A percentile compares a stretch with the other conserved stretches of the same genome.
These are phyloP conservation scores for Triplophysa siluroides DNA, from an alignment of 2,113 vertebrate species.

Conservation along the genomic window DNA sequence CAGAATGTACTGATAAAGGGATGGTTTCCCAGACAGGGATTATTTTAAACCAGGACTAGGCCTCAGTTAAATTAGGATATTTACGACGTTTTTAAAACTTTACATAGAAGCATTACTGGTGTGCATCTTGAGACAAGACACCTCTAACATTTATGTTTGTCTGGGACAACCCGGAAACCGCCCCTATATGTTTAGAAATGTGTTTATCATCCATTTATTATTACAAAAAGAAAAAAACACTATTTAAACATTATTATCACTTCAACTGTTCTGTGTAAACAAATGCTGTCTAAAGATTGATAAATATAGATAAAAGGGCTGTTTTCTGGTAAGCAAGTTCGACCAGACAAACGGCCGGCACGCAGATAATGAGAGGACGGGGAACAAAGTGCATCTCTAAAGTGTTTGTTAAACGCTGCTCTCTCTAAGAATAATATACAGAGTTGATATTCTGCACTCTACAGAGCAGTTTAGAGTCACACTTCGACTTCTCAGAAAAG, in stretches of 20 bases:
- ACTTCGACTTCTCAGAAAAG: not conserved
- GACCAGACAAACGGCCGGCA: constrained; percentile 4
- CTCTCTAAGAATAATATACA: constrained; percentile 3
- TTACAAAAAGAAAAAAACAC: not conserved
- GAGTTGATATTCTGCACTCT: not conserved
- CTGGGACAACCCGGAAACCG: too few species aligned
- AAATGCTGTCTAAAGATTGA: not conserved
- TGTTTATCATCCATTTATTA: too few species aligned
- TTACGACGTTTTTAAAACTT: too few species aligned
- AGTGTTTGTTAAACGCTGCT: not conserved
- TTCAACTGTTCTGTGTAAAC: not conserved
- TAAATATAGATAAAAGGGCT: not conserved
- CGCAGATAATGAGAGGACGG: constrained; percentile 16
- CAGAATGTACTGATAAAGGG: not conserved
- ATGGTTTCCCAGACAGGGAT: too few species aligned
- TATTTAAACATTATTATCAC: not conserved
- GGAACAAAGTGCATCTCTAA: constrained; percentile 16
- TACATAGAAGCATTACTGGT: too few species aligned
- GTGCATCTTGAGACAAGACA: too few species aligned
- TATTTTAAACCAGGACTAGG: too few species aligned
- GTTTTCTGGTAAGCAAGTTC: constrained; percentile 4
- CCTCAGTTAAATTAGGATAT: too few species aligned
- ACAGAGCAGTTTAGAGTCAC: not conserved
- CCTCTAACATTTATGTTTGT: too few species aligned
- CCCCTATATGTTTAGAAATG: too few species aligned